A percentile compares a stretch with the other conserved stretches of the same genome.
phyloP scores from a whole-genome alignment of 2,113 vertebrate genomes.

The Festucalex cinctus region DNA sequence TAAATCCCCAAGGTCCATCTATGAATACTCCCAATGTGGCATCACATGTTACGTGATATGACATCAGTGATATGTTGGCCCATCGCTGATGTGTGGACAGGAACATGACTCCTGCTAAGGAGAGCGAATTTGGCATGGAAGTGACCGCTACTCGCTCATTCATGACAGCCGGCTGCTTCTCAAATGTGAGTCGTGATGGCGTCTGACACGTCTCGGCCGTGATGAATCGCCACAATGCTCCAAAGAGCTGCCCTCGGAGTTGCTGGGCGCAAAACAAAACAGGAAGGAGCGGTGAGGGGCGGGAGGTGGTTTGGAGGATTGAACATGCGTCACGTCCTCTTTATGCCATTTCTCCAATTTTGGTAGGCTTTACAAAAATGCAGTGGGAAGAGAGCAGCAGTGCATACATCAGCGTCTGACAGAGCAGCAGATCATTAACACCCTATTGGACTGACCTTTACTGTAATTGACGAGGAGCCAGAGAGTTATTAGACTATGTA shows the following conservation, averaged over 20 bases:
- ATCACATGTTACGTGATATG: slow-evolving; percentile 3
- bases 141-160: slow-evolving; percentile 63
- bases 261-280: slow-evolving; percentile 48
- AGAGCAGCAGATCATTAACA: slow-evolving; percentile 7
- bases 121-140: slow-evolving; percentile 41
- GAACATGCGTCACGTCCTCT: slow-evolving; percentile 49
- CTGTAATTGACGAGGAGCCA: slow-evolving; percentile 7
- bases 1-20: neutral
- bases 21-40: neutral
- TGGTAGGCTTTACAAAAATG: neutral
- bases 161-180: slow-evolving; percentile 47
- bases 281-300: slow-evolving; percentile 29
- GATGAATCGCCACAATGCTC: slow-evolving; percentile 51
- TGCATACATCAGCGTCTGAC: neutral
- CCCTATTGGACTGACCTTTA: slow-evolving; percentile 21
- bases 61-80: slow-evolving; percentile 13
- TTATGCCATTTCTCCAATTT: neutral
- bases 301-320: slow-evolving; percentile 24
- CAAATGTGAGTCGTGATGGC: slow-evolving; percentile 50
- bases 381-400: neutral
- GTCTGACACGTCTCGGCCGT: slow-evolving; percentile 33
- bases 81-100: slow-evolving; percentile 16
- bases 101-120: slow-evolving; percentile 38
- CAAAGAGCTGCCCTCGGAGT: slow-evolving; percentile 63
- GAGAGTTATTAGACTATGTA: neutral